A percentile compares a stretch with the other conserved stretches of the same genome.
These are phyloP conservation scores for Kuschelorhynchus macadamiae DNA, from an alignment of 2,888 invertebrate species.

Conservation along the genomic window DNA sequence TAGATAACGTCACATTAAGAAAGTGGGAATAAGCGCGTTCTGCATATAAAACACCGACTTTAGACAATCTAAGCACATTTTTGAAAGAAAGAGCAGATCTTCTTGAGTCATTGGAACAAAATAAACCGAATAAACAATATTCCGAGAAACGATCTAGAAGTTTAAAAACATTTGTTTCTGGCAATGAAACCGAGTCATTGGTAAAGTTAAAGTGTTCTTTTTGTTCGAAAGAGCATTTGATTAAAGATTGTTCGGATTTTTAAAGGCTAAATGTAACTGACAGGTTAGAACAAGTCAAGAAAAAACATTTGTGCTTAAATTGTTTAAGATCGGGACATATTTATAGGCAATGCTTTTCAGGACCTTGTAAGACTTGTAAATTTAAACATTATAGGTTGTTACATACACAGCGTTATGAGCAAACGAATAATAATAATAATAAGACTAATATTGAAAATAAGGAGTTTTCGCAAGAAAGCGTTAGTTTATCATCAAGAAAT, in stretches of 20 bases:
- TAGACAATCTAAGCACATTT: slow-evolving; percentile 2
- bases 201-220: slow-evolving; percentile 12
- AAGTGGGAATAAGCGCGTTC: neutral
- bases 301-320: too few relatives aligned
- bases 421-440: neutral
- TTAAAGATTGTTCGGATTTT: slow-evolving; percentile 10
- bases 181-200: neutral
- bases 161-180: slow-evolving; percentile 6
- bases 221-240: slow-evolving; percentile 12
- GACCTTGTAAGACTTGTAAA: slow-evolving; percentile 16
- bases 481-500: slow-evolving; percentile 1
- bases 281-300: neutral
- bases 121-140: neutral
- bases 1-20: neutral
- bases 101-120: neutral
- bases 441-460: slow-evolving; percentile 72
- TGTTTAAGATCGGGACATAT: slow-evolving; percentile 4
- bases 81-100: slow-evolving; percentile 6
- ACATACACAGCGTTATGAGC: neutral
- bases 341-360: slow-evolving; percentile 4
- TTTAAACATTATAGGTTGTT: neutral
- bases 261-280: slow-evolving; percentile 1
- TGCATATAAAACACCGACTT: neutral
- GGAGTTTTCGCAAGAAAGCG: neutral
- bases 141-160: slow-evolving; percentile 1